Base-by-base conservation (phyloP, 2,888 invertebrate genomes). In the Callosobruchus maculatus region DNA sequence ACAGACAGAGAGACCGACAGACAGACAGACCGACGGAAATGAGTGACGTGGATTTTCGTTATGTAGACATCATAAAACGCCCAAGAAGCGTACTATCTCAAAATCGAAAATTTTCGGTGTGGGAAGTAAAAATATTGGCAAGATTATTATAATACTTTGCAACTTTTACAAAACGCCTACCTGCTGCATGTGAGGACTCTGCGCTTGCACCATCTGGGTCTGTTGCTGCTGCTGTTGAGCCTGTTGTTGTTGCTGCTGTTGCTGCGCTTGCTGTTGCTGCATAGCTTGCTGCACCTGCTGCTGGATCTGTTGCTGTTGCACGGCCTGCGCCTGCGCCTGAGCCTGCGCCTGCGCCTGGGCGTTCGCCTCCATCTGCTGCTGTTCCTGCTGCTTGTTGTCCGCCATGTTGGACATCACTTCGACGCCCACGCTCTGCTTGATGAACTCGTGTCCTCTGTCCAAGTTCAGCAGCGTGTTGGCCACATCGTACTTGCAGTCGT, bases 401-500 rank as follows among this genome's bases (percentile, higher is more conserved):
- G 84, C 84, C 86, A 86, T 87, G 73, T 80, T 82, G 30, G 78
- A 77, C 22, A 78, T 77, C 70, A 74, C 79, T 22, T 83, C 79
- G 73, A 80, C 79, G n/a, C n/a, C n/a, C n/a, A n/a, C n/a, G 75
- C 79, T 78, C 75, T 83, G 78, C 71, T 80, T 79, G 66, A 82
- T 81, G 73, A 82, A 82, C 70, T 87, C 86, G 84, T 87, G 85
- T 71, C 86, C 86, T 74, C 87, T 91, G 83, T 93, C 93, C 86
- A 93, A 87, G 78, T 92, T 91, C 80, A 91, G 84, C 81, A 91
- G 85, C 74, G 89, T 91, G 80, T 91, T 91, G 3, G 92, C 92
- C 75, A 92, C 91, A 85, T 93, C 93, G 88, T 93, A 93, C 85
- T 93, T 93, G 78, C 87, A 88, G 84, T 93, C 93, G 84, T 93